Evolutionary conservation across 2,888 invertebrate genomes (phyloP).

Genomic region (Trissolcus japonicus): DNA sequence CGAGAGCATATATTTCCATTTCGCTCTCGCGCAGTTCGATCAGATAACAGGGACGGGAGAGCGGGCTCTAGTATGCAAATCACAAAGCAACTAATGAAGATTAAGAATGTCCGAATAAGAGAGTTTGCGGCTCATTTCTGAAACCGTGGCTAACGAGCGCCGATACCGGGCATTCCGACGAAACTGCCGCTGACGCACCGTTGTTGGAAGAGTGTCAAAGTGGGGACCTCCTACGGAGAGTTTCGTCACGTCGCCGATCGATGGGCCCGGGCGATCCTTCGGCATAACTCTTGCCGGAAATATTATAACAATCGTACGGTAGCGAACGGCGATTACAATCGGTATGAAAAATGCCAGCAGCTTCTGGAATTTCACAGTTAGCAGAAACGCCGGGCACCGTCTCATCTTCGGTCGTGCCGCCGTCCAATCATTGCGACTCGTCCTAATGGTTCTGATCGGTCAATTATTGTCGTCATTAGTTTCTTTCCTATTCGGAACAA

Average conservation of each 20-base stretch:
- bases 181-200: slow-evolving; percentile 61
- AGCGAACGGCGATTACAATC: slow-evolving; percentile 57
- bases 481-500: slow-evolving; percentile 35
- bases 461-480: slow-evolving; percentile 55
- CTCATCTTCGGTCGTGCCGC: slow-evolving; percentile 41
- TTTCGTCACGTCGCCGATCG: slow-evolving; percentile 61
- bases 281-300: slow-evolving; percentile 52
- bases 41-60: slow-evolving; percentile 66
- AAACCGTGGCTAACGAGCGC: slow-evolving; percentile 71
- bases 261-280: slow-evolving; percentile 52
- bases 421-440: slow-evolving; percentile 42
- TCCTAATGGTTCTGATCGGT: slow-evolving; percentile 55
- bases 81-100: slow-evolving; percentile 74
- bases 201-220: slow-evolving; percentile 69
- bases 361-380: slow-evolving; percentile 64
- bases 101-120: slow-evolving; percentile 70
- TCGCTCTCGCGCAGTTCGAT: slow-evolving; percentile 69
- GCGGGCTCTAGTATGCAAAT: slow-evolving; percentile 73
- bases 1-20: slow-evolving; percentile 54
- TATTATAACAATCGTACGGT: slow-evolving; percentile 57
- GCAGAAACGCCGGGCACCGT: slow-evolving; percentile 27
- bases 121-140: slow-evolving; percentile 69
- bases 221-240: slow-evolving; percentile 71
- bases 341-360: slow-evolving; percentile 57
- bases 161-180: slow-evolving; percentile 68